phyloP scores from a whole-genome alignment of 2,888 invertebrate genomes.

The Drosophila nr. perissopoda region DNA sequence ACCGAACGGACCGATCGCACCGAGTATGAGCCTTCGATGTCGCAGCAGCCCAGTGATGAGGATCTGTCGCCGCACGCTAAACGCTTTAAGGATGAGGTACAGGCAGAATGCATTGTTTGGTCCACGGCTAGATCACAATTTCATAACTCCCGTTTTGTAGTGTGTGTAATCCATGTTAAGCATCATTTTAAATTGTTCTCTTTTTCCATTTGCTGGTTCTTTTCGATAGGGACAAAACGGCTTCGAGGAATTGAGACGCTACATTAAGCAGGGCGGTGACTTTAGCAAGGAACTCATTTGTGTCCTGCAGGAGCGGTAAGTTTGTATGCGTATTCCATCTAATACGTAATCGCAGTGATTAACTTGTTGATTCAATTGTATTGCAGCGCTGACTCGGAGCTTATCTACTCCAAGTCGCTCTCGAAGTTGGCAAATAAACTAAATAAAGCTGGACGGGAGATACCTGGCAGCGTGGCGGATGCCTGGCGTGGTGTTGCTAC shows the following conservation, averaged over 20 bases:
- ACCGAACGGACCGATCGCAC: constrained; percentile 63
- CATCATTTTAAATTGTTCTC: not conserved
- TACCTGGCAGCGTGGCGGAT: constrained; percentile 92
- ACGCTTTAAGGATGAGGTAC: constrained; percentile 80
- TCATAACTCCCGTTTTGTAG: not conserved
- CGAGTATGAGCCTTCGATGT: constrained; percentile 69
- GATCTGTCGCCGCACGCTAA: constrained; percentile 79
- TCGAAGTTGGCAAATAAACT: constrained; percentile 94
- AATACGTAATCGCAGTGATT: not conserved
- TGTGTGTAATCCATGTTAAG: not conserved
- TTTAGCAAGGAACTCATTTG: constrained; percentile 96
- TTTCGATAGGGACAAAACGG: constrained; percentile 94
- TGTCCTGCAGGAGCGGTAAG: constrained; percentile 96
- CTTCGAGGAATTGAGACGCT: constrained; percentile 95
- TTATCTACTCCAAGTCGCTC: constrained; percentile 95
- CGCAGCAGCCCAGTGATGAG: constrained; percentile 69
- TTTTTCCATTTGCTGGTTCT: not conserved
- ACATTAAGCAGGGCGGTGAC: constrained; percentile 97
- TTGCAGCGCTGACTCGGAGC: constrained; percentile 94
- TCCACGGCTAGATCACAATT: not conserved
- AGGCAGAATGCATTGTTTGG: constrained; percentile 47
- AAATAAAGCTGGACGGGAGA: constrained; percentile 92
- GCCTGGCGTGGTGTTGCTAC: constrained; percentile 96
- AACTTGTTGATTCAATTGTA: not conserved
- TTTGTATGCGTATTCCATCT: not conserved